Evolutionary conservation across 2,113 vertebrate species (phyloP).

Genomic region (Prochilodus magdalenae): DNA sequence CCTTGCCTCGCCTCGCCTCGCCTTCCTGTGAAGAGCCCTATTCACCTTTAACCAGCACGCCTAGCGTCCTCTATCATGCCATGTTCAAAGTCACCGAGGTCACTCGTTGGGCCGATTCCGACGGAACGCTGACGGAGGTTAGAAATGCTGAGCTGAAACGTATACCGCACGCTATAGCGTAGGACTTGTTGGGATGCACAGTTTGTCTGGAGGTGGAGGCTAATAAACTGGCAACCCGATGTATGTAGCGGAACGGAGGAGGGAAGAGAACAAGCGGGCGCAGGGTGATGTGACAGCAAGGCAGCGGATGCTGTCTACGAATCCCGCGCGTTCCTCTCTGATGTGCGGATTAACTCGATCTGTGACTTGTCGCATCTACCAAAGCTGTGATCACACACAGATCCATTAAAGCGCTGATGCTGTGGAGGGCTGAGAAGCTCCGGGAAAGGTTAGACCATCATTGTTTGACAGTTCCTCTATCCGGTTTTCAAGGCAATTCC

Average conservation of each 20-base stretch:
- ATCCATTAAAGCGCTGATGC: background rate
- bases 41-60: background rate
- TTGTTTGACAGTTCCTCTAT: background rate
- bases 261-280: background rate
- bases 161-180: too few relatives aligned
- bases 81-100: background rate
- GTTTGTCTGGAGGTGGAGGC: too few relatives aligned
- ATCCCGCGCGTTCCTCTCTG: background rate
- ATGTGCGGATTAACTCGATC: conserved; percentile 7
- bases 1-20: too few relatives aligned
- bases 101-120: background rate
- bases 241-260: background rate
- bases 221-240: background rate
- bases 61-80: background rate
- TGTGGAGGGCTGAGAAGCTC: background rate
- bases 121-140: too few relatives aligned
- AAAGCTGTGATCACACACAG: conserved; percentile 6
- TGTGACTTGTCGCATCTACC: background rate
- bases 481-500: background rate
- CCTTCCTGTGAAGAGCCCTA: background rate
- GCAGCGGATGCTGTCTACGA: background rate
- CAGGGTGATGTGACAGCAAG: background rate
- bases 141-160: too few relatives aligned
- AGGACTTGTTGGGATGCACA: background rate
- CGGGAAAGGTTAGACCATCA: background rate